Evolutionary conservation across 92 coral and sea anemone genomes (phyloP), one percentile per base, ranked within the genome.

Genomic region (Nematostella vectensis): DNA sequence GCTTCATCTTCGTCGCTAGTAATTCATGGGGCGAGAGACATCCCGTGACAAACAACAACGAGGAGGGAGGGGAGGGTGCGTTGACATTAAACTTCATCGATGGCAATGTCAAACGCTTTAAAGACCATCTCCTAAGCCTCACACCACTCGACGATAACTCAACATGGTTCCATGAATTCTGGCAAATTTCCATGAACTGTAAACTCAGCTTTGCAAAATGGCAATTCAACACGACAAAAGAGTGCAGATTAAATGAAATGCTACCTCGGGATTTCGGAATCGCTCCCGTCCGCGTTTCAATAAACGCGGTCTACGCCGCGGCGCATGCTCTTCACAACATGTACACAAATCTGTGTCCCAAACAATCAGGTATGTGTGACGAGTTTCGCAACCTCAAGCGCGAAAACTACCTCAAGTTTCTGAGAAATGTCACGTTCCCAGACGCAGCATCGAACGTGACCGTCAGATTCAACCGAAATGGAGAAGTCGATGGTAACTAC

Each of bases 151-250:
- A 57, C 55, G 61, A 71, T 30, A 65, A 55, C 21, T 70, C 66
- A n/a, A 65, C 80, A 0, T 91, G 98, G 98, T 48, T 91, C 20
- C 94, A 88, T 2, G 98, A 91, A 68, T 91, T 81, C 55, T 91
- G 88, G 80, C 98, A 91, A 55, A 38, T 37, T 8, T 53, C 67
- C 20, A 61, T 60, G 27, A 65, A 75, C 8, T 91, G 98, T 36
- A 70, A 60, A 27, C 63, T 86, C 6, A 22, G 25, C 17, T 77
- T 65, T 15, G 74, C 88, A 1, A 36, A 65, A 38, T 63, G 30
- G 42, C 63, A 59, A 36, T 40, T 56, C 3, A 66, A 75, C 48
- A 73, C 45, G 55, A 17, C 77, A 4, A 61, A 47, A 1, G 51
- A 29, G 18, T 91, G 98, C 47, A 17, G 8, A 0, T 57, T 53